phyloP scores from a whole-genome alignment of 1,140 invertebrate genomes.

The Rhynchophorus ferrugineus region DNA sequence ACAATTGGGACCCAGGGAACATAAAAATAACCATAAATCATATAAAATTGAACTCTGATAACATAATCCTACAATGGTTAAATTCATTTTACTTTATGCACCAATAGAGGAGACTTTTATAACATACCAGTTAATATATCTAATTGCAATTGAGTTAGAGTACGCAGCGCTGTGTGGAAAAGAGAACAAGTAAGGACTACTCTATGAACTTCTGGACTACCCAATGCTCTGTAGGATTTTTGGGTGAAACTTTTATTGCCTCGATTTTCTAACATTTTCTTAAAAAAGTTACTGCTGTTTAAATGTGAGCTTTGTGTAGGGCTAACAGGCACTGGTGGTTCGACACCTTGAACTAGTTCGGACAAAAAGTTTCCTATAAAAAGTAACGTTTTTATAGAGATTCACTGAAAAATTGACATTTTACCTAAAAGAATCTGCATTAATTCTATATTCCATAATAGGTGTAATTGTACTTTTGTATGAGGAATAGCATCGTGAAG shows the following conservation, averaged over 20 bases:
- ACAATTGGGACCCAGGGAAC: constrained; percentile 77
- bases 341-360: constrained; percentile 45
- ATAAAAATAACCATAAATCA: constrained; percentile 87
- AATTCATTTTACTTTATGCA: too few relatives aligned
- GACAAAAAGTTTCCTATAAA: constrained; percentile 42
- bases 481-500: constrained; percentile 74
- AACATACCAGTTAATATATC: constrained; percentile 95
- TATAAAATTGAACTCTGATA: constrained; percentile 87
- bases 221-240: constrained; percentile 63
- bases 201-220: constrained; percentile 70
- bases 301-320: constrained; percentile 41
- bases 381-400: not conserved
- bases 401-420: constrained; percentile 1
- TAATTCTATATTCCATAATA: constrained; percentile 68
- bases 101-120: too few relatives aligned
- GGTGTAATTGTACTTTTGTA: constrained; percentile 74
- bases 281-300: constrained; percentile 43
- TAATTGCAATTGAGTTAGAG: constrained; percentile 82
- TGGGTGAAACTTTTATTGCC: constrained; percentile 51
- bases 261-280: constrained; percentile 45
- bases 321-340: constrained; percentile 30
- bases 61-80: constrained; percentile 63
- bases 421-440: constrained; percentile 43
- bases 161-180: constrained; percentile 84
- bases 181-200: constrained; percentile 81